These are phyloP conservation scores for Agriopis aurantiaria DNA, from an alignment of 2,888 invertebrate genomes.

Conservation along the genomic window DNA sequence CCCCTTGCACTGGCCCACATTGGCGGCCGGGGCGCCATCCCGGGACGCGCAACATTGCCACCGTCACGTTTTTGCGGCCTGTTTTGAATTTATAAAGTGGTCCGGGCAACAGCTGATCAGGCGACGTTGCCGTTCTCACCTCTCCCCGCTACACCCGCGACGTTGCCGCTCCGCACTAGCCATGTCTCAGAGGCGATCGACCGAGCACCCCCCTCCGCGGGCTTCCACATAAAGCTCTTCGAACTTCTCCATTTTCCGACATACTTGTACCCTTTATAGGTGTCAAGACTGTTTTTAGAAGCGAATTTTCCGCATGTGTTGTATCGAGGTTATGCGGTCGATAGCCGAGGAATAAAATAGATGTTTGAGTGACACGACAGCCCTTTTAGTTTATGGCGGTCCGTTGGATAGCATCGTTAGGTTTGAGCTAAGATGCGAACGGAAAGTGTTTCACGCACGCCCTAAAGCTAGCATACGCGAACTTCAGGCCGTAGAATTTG, in stretches of 20 bases:
- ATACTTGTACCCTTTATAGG: constrained; percentile 48
- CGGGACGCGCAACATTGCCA: constrained; percentile 20
- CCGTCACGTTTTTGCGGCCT: constrained; percentile 74
- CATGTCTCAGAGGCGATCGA: constrained; percentile 74
- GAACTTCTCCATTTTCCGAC: constrained; percentile 69
- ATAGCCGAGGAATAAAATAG: constrained; percentile 44
- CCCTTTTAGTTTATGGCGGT: constrained; percentile 44
- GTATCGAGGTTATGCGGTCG: constrained; percentile 61
- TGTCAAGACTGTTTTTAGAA: constrained; percentile 49
- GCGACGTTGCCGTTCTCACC: constrained; percentile 66
- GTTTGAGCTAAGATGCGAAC: constrained; percentile 17
- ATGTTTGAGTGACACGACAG: constrained; percentile 20
- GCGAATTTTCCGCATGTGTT: constrained; percentile 50
- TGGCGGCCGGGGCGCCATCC: constrained; percentile 48
- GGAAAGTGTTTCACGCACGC: neutral
- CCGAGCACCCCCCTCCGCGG: constrained; percentile 66
- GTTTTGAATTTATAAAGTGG: constrained; percentile 79
- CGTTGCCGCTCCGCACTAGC: constrained; percentile 49
- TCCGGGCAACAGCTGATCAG: constrained; percentile 80
- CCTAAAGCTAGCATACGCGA: neutral
- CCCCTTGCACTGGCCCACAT: constrained; percentile 55
- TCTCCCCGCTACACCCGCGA: constrained; percentile 1
- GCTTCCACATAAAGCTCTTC: constrained; percentile 62
- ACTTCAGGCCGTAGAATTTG: constrained; percentile 10
- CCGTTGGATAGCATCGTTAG: constrained; percentile 4